Conservation (phyloP, 2,113 vertebrate species). For the Cyrtonyx montezumae region DNA sequence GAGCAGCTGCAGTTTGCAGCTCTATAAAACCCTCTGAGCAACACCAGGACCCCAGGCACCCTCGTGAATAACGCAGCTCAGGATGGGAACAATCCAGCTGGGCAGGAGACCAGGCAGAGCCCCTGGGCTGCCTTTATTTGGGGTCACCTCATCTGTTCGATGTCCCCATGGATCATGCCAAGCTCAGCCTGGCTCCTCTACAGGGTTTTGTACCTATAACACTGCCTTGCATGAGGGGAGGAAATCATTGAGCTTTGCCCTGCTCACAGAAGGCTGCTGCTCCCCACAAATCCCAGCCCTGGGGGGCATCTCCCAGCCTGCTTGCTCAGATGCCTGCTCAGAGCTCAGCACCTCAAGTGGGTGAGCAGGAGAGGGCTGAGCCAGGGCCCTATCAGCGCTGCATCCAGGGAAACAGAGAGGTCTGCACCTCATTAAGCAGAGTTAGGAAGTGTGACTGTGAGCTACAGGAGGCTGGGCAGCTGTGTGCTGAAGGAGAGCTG, state of each 20-base stretch:
- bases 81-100: neutral
- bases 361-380: neutral
- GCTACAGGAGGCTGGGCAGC: neutral
- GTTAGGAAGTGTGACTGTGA: neutral
- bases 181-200: neutral
- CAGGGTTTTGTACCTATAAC: fast-evolving
- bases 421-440: conserved; percentile 5
- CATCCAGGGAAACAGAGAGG: neutral
- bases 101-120: neutral
- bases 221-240: neutral
- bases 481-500: neutral
- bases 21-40: neutral
- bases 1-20: conserved; percentile 41
- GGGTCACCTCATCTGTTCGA: neutral
- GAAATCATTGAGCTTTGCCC: neutral
- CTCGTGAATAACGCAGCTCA: neutral
- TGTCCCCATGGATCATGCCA: neutral
- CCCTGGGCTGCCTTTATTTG: neutral
- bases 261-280: neutral
- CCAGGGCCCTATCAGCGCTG: neutral
- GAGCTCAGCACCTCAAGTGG: neutral
- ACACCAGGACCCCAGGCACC: neutral
- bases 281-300: neutral
- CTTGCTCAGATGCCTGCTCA: fast-evolving
- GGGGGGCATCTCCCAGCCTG: neutral